Conservation (phyloP, 1,140 invertebrate genomes). For the Zelostemma sp. region DNA sequence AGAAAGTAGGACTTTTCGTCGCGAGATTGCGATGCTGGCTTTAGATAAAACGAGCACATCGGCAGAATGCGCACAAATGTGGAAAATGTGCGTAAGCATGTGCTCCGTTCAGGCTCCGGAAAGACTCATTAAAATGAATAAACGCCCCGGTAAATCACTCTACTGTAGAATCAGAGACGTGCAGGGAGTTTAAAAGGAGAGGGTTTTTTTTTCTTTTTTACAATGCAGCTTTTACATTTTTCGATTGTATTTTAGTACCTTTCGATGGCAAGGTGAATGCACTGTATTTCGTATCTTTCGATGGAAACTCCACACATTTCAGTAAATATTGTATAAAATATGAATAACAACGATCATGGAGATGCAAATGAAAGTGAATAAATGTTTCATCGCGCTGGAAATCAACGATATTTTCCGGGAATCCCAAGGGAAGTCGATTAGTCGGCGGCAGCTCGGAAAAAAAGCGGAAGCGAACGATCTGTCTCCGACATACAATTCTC, state of each 20-base stretch:
- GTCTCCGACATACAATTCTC: constrained; percentile 45
- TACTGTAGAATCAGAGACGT: not conserved
- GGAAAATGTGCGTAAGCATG: constrained; percentile 55
- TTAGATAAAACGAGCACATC: constrained; percentile 47
- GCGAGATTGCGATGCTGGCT: constrained; percentile 38
- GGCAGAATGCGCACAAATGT: constrained; percentile 44
- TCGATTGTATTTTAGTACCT: too few species aligned
- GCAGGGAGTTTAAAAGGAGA: too few species aligned
- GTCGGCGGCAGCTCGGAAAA: not conserved
- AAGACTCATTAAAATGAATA: constrained; percentile 68
- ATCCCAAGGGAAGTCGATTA: not conserved
- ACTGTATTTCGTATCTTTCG: too few species aligned
- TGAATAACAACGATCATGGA: too few species aligned
- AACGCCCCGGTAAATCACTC: constrained; percentile 33
- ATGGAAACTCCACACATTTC: too few species aligned
- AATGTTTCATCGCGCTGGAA: too few species aligned
- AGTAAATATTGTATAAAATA: too few species aligned
- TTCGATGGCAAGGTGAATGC: too few species aligned
- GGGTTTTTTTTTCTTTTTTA: too few species aligned
- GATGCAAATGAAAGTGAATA: too few species aligned
- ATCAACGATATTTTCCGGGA: too few species aligned
- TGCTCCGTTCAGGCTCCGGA: constrained; percentile 41
- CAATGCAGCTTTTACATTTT: too few species aligned
- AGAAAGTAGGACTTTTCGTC: constrained; percentile 61
- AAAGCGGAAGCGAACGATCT: constrained; percentile 35